Conservation (phyloP, 2,888 invertebrate genomes). For the Phlogophora meticulosa region DNA sequence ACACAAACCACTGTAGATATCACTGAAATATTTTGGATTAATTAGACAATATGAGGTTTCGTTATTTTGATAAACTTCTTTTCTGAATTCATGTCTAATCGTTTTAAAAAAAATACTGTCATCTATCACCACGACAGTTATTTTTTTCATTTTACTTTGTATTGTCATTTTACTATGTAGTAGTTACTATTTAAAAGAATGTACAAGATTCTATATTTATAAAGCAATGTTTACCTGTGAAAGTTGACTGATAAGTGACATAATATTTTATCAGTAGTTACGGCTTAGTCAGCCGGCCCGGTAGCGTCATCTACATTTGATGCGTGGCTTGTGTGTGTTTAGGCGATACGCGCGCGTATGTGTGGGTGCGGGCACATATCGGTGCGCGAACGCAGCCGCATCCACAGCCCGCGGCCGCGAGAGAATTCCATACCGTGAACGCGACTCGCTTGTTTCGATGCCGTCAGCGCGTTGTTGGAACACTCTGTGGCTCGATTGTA, state of each 20-base stretch:
- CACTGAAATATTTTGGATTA: constrained; percentile 1
- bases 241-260: constrained; percentile 71
- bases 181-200: too few species aligned
- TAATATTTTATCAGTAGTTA: constrained; percentile 73
- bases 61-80: background rate
- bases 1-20: background rate
- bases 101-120: background rate
- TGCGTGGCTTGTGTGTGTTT: constrained; percentile 71
- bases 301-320: constrained; percentile 77
- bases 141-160: constrained; percentile 4
- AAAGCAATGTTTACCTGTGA: constrained; percentile 62
- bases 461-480: constrained; percentile 87
- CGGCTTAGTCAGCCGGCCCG: constrained; percentile 66
- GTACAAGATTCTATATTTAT: constrained; percentile 16
- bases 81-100: background rate
- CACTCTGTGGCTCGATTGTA: constrained; percentile 85
- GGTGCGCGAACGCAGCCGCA: constrained; percentile 87
- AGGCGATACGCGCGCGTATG: constrained; percentile 63
- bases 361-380: constrained; percentile 81
- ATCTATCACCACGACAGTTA: constrained; percentile 33
- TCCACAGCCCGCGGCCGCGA: constrained; percentile 80
- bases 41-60: constrained; percentile 18
- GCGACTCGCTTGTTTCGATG: constrained; percentile 86
- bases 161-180: too few species aligned
- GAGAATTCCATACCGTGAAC: constrained; percentile 88